Base-by-base conservation (phyloP, 2,888 invertebrate genomes). In the Cremastinae sp. region DNA sequence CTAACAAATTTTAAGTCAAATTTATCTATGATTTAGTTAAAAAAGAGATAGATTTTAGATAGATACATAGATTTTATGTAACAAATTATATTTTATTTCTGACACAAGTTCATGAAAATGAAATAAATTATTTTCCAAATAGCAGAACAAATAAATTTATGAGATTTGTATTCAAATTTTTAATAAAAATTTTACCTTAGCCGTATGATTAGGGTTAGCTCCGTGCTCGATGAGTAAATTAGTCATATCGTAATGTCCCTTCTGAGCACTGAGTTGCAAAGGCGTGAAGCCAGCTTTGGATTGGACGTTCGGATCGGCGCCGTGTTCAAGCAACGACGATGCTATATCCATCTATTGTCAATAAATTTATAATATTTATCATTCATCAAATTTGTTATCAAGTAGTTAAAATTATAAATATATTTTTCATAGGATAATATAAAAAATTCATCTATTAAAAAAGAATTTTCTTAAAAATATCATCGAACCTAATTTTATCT, bases 241-340 rank as follows among this genome's bases (percentile, higher is more conserved):
- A 0, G 97, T 95, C 94, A 99, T 98, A 85, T 98, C 98, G 18
- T 95, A 94, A 89, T 98, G 97, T 0, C 98, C 98, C 86, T 98
- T 98, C 86, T 96, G 96, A 0, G 98, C 94, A 70, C 98, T 97
- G 90, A 99, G 93, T 91, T 99, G 99, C 49, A 96, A 86, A n/a
- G 98, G 97, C 2, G 97, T 96, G 90, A 98, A 99, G 0, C 98
- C 98, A 28, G 98, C 96, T 90, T 96, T 96, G 0, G 97, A 98
- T 90, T 98, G 97, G 1, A 97, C 96, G 84, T 96, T 95, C 0
- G 97, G 95, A 84, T 97, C 95, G 16, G 98, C 97, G 81, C 96
- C 96, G 89, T 96, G 97, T 91, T 98, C 97, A 80, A 99, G 91
- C 68, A 99, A 92, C 43, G 97, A 96, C 78, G 96, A 96, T 10